phyloP scores from a whole-genome alignment of 2,797 vertebrate genomes.

The Falco novaeseelandiae region DNA sequence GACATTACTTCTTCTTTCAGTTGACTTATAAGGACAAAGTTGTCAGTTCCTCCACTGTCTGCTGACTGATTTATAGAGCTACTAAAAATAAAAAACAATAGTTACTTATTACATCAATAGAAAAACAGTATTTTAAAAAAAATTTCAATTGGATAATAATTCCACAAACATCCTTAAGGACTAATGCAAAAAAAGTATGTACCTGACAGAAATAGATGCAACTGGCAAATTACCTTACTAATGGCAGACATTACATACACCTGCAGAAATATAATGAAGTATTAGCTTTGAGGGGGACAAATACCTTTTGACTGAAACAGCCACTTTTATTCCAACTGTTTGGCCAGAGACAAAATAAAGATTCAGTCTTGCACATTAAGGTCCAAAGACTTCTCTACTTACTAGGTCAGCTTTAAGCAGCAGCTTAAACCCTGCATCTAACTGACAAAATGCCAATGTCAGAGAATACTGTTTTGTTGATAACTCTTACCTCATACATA shows the following conservation, averaged over 20 bases:
- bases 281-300: slow-evolving; percentile 78
- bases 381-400: slow-evolving; percentile 47
- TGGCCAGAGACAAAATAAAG: slow-evolving; percentile 67
- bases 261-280: slow-evolving; percentile 81
- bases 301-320: slow-evolving; percentile 73
- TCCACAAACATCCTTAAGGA: slow-evolving; percentile 77
- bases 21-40: slow-evolving; percentile 99
- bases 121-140: neutral
- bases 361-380: slow-evolving; percentile 25
- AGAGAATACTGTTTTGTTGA: neutral
- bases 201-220: slow-evolving; percentile 81
- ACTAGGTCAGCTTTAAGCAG: slow-evolving; percentile 48
- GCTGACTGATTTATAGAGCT: slow-evolving; percentile 98
- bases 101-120: slow-evolving; percentile 34
- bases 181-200: slow-evolving; percentile 80
- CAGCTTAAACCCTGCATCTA: slow-evolving; percentile 30
- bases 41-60: slow-evolving; percentile 98
- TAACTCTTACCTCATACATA: neutral
- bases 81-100: slow-evolving; percentile 78
- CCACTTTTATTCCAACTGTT: slow-evolving; percentile 67
- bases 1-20: slow-evolving; percentile 99
- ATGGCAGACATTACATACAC: slow-evolving; percentile 80
- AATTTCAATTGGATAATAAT: slow-evolving; percentile 65
- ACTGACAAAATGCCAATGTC: neutral
- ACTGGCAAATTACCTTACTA: slow-evolving; percentile 82